Percentiles rank a stretch among this genome's conserved stretches.
Evolutionary conservation across 1,140 invertebrate species (phyloP).

Genomic region (Sycophaga agraensis): DNA sequence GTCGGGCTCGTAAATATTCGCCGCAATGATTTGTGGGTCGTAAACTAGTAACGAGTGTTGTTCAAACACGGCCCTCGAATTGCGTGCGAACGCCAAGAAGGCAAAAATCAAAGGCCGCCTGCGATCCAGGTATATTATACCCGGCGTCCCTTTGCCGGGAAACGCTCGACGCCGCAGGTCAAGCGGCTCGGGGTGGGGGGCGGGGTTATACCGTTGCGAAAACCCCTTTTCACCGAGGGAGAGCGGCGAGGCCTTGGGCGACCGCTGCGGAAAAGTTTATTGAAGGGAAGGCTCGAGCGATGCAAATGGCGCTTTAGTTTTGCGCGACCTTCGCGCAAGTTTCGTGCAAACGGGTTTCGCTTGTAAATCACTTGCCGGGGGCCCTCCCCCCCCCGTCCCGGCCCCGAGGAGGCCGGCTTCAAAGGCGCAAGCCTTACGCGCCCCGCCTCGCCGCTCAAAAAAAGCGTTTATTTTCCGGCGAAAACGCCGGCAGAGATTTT

Average conservation of each 20-base stretch:
- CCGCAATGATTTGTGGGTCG: conserved; percentile 6
- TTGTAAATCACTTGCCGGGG: conserved; percentile 45
- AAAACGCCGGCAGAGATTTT: not conserved
- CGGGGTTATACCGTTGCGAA: conserved; percentile 8
- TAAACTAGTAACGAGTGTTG: conserved; percentile 13
- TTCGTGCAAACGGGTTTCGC: conserved; percentile 46
- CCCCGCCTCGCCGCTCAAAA: too few relatives aligned
- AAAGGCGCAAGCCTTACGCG: too few relatives aligned
- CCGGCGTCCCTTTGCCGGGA: too few relatives aligned
- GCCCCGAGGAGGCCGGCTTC: conserved; percentile 31
- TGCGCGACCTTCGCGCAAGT: conserved; percentile 47
- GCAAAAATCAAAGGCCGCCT: conserved; percentile 1
- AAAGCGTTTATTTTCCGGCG: not conserved
- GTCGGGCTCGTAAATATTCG: not conserved
- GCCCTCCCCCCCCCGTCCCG: too few relatives aligned
- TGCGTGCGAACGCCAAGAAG: not conserved
- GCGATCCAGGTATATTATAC: conserved; percentile 20
- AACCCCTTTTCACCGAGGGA: conserved; percentile 36
- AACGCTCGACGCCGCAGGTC: too few relatives aligned
- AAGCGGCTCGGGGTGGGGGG: too few relatives aligned
- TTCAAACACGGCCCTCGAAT: not conserved
- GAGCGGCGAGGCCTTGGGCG: conserved; percentile 1
- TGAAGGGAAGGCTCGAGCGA: conserved; percentile 39
- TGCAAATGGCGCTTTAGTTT: conserved; percentile 43
- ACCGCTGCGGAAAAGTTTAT: conserved; percentile 42